A percentile compares a stretch with the other conserved stretches of the same genome.
phyloP scores from a whole-genome alignment of 2,888 invertebrate genomes.

The Theretra japonica region DNA sequence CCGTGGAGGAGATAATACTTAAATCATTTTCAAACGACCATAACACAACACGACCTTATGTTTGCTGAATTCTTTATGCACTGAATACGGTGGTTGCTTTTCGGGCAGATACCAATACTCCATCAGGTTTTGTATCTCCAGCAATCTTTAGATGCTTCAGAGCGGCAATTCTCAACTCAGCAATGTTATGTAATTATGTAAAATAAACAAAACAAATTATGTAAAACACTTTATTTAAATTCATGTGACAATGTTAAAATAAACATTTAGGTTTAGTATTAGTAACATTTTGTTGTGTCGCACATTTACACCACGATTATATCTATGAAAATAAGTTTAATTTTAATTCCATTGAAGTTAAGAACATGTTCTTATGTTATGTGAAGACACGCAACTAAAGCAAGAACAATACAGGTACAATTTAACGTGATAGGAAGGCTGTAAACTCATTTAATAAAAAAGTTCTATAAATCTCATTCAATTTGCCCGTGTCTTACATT shows the following conservation, averaged over 20 bases:
- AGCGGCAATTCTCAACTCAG: too few relatives aligned
- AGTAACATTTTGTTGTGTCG: slow-evolving; percentile 57
- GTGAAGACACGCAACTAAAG: slow-evolving; percentile 33
- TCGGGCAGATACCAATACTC: too few relatives aligned
- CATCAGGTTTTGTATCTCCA: too few relatives aligned
- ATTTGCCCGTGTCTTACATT: neutral
- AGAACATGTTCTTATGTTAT: neutral
- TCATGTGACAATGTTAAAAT: slow-evolving; percentile 70
- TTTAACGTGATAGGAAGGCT: neutral
- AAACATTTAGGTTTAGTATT: slow-evolving; percentile 57
- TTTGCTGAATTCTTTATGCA: too few relatives aligned
- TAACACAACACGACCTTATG: too few relatives aligned
- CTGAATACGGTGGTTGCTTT: too few relatives aligned
- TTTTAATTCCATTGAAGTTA: neutral
- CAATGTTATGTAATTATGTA: neutral
- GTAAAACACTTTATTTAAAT: slow-evolving; percentile 66
- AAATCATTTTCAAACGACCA: too few relatives aligned
- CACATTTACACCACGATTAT: slow-evolving; percentile 40
- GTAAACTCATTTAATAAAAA: too few relatives aligned
- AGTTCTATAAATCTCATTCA: neutral
- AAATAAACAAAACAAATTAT: slow-evolving; percentile 39
- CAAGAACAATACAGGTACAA: slow-evolving; percentile 10
- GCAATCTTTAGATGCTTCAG: too few relatives aligned
- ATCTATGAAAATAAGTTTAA: slow-evolving; percentile 31
- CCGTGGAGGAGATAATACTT: too few relatives aligned